Conservation (phyloP, 2,797 vertebrate genomes). For the Pseudomugil gertrudae region DNA sequence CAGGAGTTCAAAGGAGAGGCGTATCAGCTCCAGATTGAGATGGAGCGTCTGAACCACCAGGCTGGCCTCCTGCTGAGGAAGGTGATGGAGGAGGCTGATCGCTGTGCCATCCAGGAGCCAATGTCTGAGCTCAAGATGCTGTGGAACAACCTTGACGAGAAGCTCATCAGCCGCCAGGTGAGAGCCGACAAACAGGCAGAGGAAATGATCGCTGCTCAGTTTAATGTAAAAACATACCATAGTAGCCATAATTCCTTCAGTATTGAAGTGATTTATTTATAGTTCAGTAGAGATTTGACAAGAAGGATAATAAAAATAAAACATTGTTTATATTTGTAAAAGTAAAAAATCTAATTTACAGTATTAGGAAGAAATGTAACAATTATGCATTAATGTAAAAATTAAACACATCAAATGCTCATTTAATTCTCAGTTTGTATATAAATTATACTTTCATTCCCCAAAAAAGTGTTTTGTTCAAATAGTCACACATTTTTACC, state of each 20-base stretch:
- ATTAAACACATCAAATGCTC: not conserved
- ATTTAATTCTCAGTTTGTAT: not conserved
- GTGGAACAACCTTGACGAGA: conserved; percentile 93
- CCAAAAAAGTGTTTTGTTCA: not conserved
- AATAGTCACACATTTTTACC: not conserved
- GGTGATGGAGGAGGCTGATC: conserved; percentile 88
- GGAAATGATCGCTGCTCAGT: not conserved
- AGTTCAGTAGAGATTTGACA: not conserved
- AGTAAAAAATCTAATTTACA: not conserved
- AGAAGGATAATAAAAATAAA: not conserved
- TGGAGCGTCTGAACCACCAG: conserved; percentile 97
- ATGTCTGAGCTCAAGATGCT: conserved; percentile 91
- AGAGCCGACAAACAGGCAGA: conserved; percentile 9
- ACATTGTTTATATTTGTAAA: not conserved
- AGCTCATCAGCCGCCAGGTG: conserved; percentile 95
- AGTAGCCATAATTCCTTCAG: not conserved
- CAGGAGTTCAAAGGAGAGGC: conserved; percentile 96
- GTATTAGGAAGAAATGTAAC: not conserved
- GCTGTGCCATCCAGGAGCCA: conserved; percentile 90
- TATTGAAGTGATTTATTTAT: not conserved
- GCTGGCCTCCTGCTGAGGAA: conserved; percentile 93
- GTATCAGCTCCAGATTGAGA: conserved; percentile 98
- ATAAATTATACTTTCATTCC: not conserved
- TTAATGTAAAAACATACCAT: not conserved
- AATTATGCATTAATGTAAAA: not conserved